A percentile compares a stretch with the other conserved stretches of the same genome.
These are phyloP conservation scores for Neolamprologus longior DNA, from an alignment of 2,113 vertebrate genomes.

Conservation along the genomic window DNA sequence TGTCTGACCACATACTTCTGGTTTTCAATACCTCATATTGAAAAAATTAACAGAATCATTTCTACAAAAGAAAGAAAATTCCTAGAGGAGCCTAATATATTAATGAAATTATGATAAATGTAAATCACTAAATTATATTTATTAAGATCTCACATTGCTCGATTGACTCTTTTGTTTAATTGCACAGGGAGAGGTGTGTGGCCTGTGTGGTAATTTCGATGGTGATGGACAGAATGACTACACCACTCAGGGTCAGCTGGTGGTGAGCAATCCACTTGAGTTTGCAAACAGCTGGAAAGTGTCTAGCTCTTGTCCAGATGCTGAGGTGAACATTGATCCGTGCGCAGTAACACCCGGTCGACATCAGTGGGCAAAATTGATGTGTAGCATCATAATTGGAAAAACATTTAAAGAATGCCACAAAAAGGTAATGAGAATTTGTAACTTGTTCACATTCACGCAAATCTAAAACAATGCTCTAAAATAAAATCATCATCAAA, in stretches of 20 bases:
- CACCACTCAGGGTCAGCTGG: conserved; percentile 77
- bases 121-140: not conserved
- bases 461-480: not conserved
- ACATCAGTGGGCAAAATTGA: conserved; percentile 80
- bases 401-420: conserved; percentile 76
- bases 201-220: conserved; percentile 93
- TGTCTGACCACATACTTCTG: not conserved
- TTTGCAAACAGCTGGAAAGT: conserved; percentile 95
- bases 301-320: conserved; percentile 72
- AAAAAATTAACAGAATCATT: not conserved
- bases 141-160: not conserved
- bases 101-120: not conserved
- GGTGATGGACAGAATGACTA: conserved; percentile 83
- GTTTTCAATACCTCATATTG: not conserved
- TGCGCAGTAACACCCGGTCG: conserved; percentile 66
- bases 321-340: conserved; percentile 8
- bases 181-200: conserved; percentile 81
- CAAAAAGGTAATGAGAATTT: conserved; percentile 70
- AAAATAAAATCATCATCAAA: not conserved
- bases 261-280: conserved; percentile 66
- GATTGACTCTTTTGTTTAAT: not conserved
- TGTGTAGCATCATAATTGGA: conserved; percentile 82
- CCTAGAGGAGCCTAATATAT: not conserved
- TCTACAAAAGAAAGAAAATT: not conserved
- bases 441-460: not conserved